Evolutionary conservation across 2,888 invertebrate species (phyloP).

Genomic region (Bursaphelenchus okinawaensis): DNA sequence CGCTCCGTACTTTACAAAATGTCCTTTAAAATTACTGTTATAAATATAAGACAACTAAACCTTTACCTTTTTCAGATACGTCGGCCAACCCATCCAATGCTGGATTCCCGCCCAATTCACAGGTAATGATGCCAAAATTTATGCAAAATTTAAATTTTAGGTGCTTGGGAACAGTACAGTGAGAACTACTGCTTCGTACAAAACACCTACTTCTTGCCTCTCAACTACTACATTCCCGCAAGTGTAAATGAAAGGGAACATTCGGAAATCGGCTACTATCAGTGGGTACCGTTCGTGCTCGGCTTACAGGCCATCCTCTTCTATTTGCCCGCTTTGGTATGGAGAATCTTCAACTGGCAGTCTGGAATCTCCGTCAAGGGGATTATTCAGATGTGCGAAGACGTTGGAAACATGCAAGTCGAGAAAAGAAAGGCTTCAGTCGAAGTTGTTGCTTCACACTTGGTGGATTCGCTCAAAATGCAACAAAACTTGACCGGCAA

Average conservation of each 20-base stretch:
- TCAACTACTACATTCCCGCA: slow-evolving; percentile 52
- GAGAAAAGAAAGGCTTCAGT: slow-evolving; percentile 59
- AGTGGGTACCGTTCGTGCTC: slow-evolving; percentile 59
- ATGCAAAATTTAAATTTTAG: slow-evolving; percentile 19
- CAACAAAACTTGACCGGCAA: slow-evolving; percentile 57
- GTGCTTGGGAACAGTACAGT: slow-evolving; percentile 57
- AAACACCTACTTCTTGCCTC: slow-evolving; percentile 56
- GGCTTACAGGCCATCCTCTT: slow-evolving; percentile 62
- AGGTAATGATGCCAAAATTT: slow-evolving; percentile 15
- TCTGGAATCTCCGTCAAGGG: slow-evolving; percentile 58
- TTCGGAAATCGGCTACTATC: slow-evolving; percentile 41
- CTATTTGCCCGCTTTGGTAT: slow-evolving; percentile 61
- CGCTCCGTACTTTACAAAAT: no score
- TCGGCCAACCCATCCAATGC: slow-evolving; percentile 58
- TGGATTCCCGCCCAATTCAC: slow-evolving; percentile 58
- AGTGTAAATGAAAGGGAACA: slow-evolving; percentile 41
- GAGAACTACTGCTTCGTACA: slow-evolving; percentile 58
- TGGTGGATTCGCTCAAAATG: slow-evolving; percentile 61
- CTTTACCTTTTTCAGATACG: slow-evolving; percentile 37
- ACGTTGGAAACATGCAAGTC: slow-evolving; percentile 59
- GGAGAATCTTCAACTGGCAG: slow-evolving; percentile 61
- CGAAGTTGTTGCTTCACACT: slow-evolving; percentile 61
- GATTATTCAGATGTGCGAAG: slow-evolving; percentile 60
- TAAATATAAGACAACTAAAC: no score
- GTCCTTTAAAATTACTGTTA: no score